Evolutionary conservation across 2,113 vertebrate genomes (phyloP), one percentile per base, ranked within the genome.

Genomic region (Sebastes schlegelii): DNA sequence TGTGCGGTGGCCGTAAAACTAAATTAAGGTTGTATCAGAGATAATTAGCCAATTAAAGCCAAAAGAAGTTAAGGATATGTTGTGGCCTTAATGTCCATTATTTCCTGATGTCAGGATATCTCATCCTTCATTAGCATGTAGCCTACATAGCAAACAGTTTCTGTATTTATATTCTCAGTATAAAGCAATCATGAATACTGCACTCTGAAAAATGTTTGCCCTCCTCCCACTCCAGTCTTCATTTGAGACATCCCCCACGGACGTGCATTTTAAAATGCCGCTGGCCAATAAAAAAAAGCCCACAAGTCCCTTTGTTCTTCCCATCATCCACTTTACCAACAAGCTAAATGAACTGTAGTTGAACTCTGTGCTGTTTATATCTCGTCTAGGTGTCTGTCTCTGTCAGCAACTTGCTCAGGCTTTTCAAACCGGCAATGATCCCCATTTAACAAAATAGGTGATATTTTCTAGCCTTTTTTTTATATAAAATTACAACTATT

Each of bases 221-320:
- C 23, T 58, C 14, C 17, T 55, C 60, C 26, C 23, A 3, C 23
- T 49, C 19, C 23, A 60, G 52, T 67, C 46, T 40, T 73, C 40
- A 46, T 74, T 74, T 68, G 55, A 62, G 17, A 62, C 23, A 10
- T 5, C 68, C 6, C 63, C 70, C 42, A 42, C 48, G 6, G 48
- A 42, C 42, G 19, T 34, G 57, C 16, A 75, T 79, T 64, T 76
- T 60, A 60, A 79, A 70, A 58, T 49, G 42, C 55, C 0, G 4
- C 48, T 55, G 19, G 54, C 54, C 46, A n/a, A 23, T 62, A 63
- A 55, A 72, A 81, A 42, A 55, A 72, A 81, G 23, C 21, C 14
- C 10, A 23, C 1, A 2, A 16, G 21, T 61, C 45, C 13, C 43
- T 62, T 43, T 51, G 10, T 46, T 60, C 52, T 43, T 42, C 62